Percentiles rank a stretch among this genome's conserved stretches.
phyloP scores from a whole-genome alignment of 2,797 vertebrate species.

The Salmo trutta region DNA sequence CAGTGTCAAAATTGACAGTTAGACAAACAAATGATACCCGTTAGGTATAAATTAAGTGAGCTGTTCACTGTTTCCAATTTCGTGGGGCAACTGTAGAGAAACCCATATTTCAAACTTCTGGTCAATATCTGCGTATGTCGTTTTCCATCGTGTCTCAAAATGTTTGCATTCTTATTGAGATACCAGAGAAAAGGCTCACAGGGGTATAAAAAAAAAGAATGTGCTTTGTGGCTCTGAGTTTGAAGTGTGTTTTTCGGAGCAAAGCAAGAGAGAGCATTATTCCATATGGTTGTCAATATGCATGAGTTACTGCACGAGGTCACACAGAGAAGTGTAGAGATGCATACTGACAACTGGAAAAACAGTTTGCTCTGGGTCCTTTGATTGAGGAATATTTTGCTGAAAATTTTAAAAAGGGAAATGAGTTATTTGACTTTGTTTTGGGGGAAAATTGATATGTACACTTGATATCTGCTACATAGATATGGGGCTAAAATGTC shows the following conservation, averaged over 20 bases:
- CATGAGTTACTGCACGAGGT: conserved; percentile 59
- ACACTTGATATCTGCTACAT: conserved; percentile 51
- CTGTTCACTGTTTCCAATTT: conserved; percentile 34
- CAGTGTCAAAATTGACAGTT: conserved; percentile 50
- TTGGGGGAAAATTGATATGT: conserved; percentile 7
- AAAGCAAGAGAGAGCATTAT: conserved; percentile 53
- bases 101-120: conserved; percentile 27
- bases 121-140: background rate
- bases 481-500: conserved; percentile 52
- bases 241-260: conserved; percentile 52
- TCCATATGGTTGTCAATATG: conserved; percentile 68
- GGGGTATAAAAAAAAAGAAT: no score
- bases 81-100: background rate
- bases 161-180: conserved; percentile 58
- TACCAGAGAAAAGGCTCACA: conserved; percentile 50
- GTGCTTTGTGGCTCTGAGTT: background rate
- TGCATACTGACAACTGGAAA: conserved; percentile 63
- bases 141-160: conserved; percentile 42
- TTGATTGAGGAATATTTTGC: conserved; percentile 39
- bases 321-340: conserved; percentile 42
- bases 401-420: conserved; percentile 23
- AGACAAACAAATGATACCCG: conserved; percentile 61
- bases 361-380: conserved; percentile 50
- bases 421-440: conserved; percentile 38
- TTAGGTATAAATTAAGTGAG: conserved; percentile 56